phyloP scores from a whole-genome alignment of 2,113 vertebrate genomes.

The Bos indicus region DNA sequence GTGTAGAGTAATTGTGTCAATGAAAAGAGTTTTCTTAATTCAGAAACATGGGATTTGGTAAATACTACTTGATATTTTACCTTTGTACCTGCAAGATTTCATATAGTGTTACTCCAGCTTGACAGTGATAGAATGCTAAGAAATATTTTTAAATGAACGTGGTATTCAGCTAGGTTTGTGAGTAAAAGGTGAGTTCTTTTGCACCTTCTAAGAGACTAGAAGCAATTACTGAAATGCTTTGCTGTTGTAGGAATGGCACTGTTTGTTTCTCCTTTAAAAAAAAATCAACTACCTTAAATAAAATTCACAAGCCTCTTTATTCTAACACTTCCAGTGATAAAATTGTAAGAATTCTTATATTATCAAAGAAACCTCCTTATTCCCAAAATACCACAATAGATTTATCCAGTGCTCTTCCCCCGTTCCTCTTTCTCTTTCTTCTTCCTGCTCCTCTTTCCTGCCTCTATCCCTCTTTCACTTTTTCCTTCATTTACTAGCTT shows the following conservation, averaged over 20 bases:
- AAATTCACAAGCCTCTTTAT: neutral
- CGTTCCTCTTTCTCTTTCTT: fast-evolving
- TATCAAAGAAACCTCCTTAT: neutral
- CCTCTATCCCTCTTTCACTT: neutral
- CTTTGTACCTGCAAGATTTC: neutral
- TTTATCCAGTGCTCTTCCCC: neutral
- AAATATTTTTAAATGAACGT: neutral
- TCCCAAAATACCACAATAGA: neutral
- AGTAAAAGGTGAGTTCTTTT: neutral
- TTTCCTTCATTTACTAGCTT: neutral
- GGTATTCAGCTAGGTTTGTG: neutral
- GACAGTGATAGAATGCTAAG: neutral
- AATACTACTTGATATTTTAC: neutral
- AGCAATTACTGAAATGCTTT: neutral
- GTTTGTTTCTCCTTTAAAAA: neutral
- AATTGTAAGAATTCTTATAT: neutral
- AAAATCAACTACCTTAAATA: neutral
- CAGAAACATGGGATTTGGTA: neutral
- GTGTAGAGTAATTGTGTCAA: neutral
- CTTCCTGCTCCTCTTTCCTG: neutral
- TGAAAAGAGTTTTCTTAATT: neutral
- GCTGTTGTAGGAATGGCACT: neutral
- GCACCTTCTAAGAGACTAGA: neutral
- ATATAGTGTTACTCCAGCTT: neutral
- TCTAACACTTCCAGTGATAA: neutral